Evolutionary conservation across 2,113 vertebrate genomes (phyloP).

Genomic region (Myotis lucifugus): DNA sequence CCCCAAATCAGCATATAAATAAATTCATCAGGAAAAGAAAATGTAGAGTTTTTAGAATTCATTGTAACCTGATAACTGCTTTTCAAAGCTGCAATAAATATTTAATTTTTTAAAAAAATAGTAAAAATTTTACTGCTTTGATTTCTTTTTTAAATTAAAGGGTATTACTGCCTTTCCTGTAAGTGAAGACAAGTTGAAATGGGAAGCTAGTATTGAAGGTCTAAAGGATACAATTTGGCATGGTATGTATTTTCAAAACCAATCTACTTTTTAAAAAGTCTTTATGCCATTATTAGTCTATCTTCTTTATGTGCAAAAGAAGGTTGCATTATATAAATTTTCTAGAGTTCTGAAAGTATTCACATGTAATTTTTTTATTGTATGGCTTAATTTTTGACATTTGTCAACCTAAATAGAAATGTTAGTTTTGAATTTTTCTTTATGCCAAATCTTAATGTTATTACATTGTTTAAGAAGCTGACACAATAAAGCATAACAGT

Average conservation of each 20-base stretch:
- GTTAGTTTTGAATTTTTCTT: neutral
- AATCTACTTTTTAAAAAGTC: neutral
- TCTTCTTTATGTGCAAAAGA: neutral
- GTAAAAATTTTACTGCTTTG: neutral
- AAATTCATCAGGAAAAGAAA: neutral
- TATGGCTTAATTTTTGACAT: neutral
- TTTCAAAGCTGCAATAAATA: slow-evolving; percentile 20
- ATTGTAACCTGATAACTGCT: neutral
- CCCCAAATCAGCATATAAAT: neutral
- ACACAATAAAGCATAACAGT: neutral
- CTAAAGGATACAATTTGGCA: slow-evolving; percentile 80
- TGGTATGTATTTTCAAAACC: slow-evolving; percentile 71
- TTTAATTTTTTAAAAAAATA: neutral
- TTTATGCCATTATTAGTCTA: neutral
- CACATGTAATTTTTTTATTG: neutral
- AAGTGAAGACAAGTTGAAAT: slow-evolving; percentile 71
- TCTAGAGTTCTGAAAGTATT: slow-evolving; percentile 5
- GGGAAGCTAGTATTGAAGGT: slow-evolving; percentile 79
- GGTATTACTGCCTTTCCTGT: slow-evolving; percentile 72
- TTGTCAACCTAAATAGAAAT: slow-evolving; percentile 5
- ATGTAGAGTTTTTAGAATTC: neutral
- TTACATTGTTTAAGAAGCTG: slow-evolving; percentile 20
- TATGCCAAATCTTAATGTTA: slow-evolving; percentile 32
- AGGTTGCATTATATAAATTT: neutral
- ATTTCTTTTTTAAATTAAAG: slow-evolving; percentile 62